Evolutionary conservation across 2,113 vertebrate species (phyloP), one percentile per base, ranked within the genome.

Genomic region (Cottus gobio): DNA sequence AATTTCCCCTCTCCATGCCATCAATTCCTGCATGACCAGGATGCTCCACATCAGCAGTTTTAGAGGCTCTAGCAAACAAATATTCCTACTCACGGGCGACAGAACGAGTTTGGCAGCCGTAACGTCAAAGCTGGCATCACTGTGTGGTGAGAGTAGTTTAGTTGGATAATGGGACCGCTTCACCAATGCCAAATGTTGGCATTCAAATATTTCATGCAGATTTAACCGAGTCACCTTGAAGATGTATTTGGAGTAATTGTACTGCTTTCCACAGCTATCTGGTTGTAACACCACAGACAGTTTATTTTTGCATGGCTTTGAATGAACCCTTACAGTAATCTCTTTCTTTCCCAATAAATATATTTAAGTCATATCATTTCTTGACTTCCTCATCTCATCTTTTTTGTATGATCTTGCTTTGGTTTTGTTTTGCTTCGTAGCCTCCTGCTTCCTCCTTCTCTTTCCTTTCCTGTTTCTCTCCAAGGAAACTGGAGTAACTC

Each of bases 401-500:
- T 13, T 61, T 26, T 54, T 52, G 3, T 31, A 22, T 10, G 1
- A 26, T 22, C 18, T 72, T 18, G 10, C 12, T 4, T 48, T 37
- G 28, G 3, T n/a, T 68, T 48, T 24, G 24, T 66, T 66, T 64
- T 64, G 36, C 26, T 26, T 64, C n/a, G 4, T 3, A 62, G 13
- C 9, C 30, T 39, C 16, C n/a, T 9, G 20, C 30, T 71, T 15
- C n/a, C 50, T 58, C 22, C 50, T n/a, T 52, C 13, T 60, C 11
- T 0, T 36, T 10, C 10, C 30, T 20, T 7, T 18, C 46, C 67
- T 28, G 15, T 54, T 54, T 65, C 73, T 42, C 63, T 31, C 42
- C 6, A n/a, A 63, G 24, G 50, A 65, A 72, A 72, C 74, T 44
- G 50, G 42, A 71, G 65, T 71, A 42, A 66, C 26, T 62, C 70